Conservation (phyloP, 1,140 invertebrate species). For the Leptopilina boulardi region DNA sequence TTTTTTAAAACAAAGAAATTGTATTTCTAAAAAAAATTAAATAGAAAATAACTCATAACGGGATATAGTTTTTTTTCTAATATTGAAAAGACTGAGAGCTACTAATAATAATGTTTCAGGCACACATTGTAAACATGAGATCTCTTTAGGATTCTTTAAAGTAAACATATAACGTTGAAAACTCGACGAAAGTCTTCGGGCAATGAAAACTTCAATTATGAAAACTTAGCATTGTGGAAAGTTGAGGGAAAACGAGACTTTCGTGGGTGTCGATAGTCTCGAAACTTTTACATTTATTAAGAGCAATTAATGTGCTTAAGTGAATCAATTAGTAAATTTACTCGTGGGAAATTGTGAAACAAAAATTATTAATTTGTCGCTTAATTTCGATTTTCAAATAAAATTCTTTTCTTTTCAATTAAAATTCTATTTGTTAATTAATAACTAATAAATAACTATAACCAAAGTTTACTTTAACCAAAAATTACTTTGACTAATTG, state of each 20-base stretch:
- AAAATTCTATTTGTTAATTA: too few relatives aligned
- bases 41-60: too few relatives aligned
- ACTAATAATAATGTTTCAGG: neutral
- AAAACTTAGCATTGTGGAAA: constrained; percentile 13
- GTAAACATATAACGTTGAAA: constrained; percentile 9
- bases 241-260: constrained; percentile 10
- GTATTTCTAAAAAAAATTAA: neutral
- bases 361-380: too few relatives aligned
- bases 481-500: too few relatives aligned
- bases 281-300: constrained; percentile 21
- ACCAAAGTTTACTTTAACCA: too few relatives aligned
- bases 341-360: neutral
- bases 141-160: constrained; percentile 10
- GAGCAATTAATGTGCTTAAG: neutral
- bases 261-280: constrained; percentile 5
- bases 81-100: too few relatives aligned
- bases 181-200: constrained; percentile 11
- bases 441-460: too few relatives aligned
- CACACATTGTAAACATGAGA: constrained; percentile 9
- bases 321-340: neutral
- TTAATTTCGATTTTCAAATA: too few relatives aligned
- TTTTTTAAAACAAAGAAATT: neutral
- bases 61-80: neutral
- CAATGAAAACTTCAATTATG: constrained; percentile 25
- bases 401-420: too few relatives aligned